phyloP scores from a whole-genome alignment of 1,140 invertebrate genomes.

The Heterodera schachtii region DNA sequence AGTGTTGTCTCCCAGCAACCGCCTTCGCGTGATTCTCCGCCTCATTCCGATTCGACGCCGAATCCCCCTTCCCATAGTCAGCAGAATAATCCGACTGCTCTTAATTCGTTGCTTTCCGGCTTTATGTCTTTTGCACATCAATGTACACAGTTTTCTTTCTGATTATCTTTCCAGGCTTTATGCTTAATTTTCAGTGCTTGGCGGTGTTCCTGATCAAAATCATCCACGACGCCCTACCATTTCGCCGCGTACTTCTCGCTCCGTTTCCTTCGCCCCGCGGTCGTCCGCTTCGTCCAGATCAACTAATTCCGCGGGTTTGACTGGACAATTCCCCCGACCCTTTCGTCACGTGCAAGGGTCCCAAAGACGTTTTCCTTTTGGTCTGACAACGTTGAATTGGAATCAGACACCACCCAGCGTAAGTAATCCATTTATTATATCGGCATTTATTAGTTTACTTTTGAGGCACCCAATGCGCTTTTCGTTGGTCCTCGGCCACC shows the following conservation, averaged over 20 bases:
- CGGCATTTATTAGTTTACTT: not conserved
- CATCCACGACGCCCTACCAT: not conserved
- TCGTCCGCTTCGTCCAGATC: not conserved
- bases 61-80: not conserved
- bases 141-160: not conserved
- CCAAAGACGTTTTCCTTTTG: not conserved
- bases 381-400: not conserved
- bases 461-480: constrained; percentile 30
- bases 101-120: constrained; percentile 22
- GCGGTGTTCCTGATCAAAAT: no score
- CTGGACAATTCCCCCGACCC: not conserved
- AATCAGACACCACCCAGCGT: constrained; percentile 3
- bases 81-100: not conserved
- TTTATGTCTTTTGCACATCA: constrained; percentile 27
- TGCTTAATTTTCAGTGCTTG: no score
- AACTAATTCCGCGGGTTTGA: not conserved
- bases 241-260: not conserved
- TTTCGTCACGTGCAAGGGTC: not conserved
- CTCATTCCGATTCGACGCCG: no score
- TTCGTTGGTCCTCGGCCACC: constrained; percentile 25
- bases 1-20: no score
- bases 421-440: not conserved
- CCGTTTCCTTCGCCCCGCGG: not conserved
- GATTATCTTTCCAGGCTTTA: not conserved
- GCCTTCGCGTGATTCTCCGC: no score